Percentiles rank a stretch among this genome's conserved stretches.
Evolutionary conservation across 2,888 invertebrate genomes (phyloP).

Genomic region (Ectemnius continuus): DNA sequence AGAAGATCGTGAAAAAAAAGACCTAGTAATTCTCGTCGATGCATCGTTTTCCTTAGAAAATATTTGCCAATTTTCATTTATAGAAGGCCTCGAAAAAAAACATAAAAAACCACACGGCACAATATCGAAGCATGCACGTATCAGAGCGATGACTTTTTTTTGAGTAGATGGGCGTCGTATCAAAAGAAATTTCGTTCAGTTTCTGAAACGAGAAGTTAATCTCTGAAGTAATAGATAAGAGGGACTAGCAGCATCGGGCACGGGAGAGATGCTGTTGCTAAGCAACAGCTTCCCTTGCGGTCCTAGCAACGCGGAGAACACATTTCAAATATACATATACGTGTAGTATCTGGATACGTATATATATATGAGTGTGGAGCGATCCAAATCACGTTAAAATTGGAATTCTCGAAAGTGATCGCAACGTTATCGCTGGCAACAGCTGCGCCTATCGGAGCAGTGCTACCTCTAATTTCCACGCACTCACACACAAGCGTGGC

Average conservation of each 20-base stretch:
- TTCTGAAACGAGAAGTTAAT: slow-evolving; percentile 1
- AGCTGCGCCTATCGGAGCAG: neutral
- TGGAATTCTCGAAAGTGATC: neutral
- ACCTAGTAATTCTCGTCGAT: too few relatives aligned
- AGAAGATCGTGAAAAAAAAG: too few relatives aligned
- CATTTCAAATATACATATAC: neutral
- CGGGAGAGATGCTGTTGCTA: slow-evolving; percentile 71
- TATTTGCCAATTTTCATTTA: too few relatives aligned
- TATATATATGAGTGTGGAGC: neutral
- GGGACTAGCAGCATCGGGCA: slow-evolving; percentile 44
- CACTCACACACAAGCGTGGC: too few relatives aligned
- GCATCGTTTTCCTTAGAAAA: too few relatives aligned
- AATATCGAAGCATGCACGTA: neutral
- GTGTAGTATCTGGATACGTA: neutral
- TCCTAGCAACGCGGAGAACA: slow-evolving; percentile 62
- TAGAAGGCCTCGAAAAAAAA: too few relatives aligned
- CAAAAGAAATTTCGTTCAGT: neutral
- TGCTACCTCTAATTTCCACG: neutral
- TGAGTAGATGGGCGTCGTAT: neutral
- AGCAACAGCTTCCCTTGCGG: slow-evolving; percentile 68
- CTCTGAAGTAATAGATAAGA: slow-evolving; percentile 34
- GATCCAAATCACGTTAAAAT: slow-evolving; percentile 12
- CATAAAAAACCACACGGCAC: too few relatives aligned
- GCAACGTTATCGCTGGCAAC: neutral
- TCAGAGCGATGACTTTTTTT: neutral